Evolutionary conservation across 2,797 vertebrate genomes (phyloP), one percentile per base, ranked within the genome.

Genomic region (Syngnathus rostellatus): DNA sequence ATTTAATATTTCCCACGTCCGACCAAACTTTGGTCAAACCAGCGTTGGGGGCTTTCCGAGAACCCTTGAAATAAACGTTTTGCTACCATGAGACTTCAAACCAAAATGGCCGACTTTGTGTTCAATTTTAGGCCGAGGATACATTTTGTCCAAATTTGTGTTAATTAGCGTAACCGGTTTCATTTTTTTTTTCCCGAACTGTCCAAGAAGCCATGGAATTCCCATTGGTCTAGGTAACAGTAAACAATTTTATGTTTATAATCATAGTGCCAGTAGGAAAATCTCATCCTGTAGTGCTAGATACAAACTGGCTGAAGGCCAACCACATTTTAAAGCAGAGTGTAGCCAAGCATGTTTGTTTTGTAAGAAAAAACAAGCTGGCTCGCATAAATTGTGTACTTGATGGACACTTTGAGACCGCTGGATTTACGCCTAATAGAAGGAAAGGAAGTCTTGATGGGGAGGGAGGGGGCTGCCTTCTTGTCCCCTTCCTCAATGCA

Each of bases 361-460:
- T 54, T 23, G 19, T 54, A 12, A 54, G 21, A 54, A 54, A 54
- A 53, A 54, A 54, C 1, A 0, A 54, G 21, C 53, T 12, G 21
- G 1, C 21, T 54, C 21, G 23, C 53, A 54, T 23, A 54, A 54
- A 54, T 54, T 54, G 8, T 54, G 21, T 23, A 23, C 21, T 54
- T 54, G 53, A 76, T 75, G 68, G 17, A 58, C 25, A 58, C 55
- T 5, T 16, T 58, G 25, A 58, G 55, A 58, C 55, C 10, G 38
- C 1, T 2, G 55, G 25, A 58, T 31, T 16, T 55, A 16, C 38
- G 31, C 31, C 14, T 7, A 58, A 58, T 58, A 17, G 25, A 6
- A 17, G 14, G 14, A 37, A 55, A 55, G 12, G 55, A 31, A 38
- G 55, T 17, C 8, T 37, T 38, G 2, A 31, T 25, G 37, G 14